Conservation (phyloP, 2,113 vertebrate genomes). For the Dicaeum eximium region DNA sequence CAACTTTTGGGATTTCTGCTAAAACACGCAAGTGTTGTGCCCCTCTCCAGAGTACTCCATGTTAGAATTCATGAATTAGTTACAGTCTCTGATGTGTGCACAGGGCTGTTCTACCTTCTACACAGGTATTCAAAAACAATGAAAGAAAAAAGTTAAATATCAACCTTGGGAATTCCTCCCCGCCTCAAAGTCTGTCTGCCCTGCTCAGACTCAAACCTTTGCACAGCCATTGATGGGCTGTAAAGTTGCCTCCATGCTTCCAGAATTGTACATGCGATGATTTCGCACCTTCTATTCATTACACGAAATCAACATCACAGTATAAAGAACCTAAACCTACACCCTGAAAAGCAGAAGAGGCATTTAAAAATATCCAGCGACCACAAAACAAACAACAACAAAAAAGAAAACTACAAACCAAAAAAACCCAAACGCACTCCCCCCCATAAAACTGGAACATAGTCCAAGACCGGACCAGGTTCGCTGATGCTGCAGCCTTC, state of each 20-base stretch:
- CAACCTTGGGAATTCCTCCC: not conserved
- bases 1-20: not conserved
- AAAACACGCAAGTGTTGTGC: rapidly evolving
- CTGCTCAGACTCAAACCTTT: not conserved
- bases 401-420: not conserved
- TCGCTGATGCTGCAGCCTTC: too few relatives aligned
- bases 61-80: not conserved
- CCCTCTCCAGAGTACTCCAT: not conserved
- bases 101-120: not conserved
- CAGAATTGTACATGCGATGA: rapidly evolving
- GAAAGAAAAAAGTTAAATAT: not conserved
- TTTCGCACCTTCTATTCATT: not conserved
- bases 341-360: not conserved
- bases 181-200: not conserved
- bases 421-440: rapidly evolving
- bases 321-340: not conserved
- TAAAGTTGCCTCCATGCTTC: too few relatives aligned
- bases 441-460: rapidly evolving
- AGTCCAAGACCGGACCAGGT: rapidly evolving
- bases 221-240: not conserved
- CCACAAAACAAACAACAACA: not conserved
- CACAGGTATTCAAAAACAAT: not conserved
- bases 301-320: not conserved
- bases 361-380: not conserved
- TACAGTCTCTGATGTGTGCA: not conserved